phyloP scores from a whole-genome alignment of 2,113 vertebrate species.

The Ceyx margarethae region DNA sequence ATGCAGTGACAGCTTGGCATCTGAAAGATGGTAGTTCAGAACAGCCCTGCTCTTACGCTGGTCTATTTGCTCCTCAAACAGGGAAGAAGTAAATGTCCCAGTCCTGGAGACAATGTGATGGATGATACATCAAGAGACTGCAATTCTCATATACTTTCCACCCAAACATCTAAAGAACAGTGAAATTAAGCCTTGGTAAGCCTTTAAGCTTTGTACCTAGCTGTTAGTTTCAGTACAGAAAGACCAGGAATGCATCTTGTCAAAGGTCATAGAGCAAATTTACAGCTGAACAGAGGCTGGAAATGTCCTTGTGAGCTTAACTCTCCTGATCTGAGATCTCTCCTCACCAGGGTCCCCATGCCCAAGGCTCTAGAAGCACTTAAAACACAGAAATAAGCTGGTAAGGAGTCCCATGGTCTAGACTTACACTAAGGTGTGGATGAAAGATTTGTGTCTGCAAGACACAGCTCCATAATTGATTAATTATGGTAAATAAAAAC shows the following conservation, averaged over 20 bases:
- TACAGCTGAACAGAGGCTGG: background rate
- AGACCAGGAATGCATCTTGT: background rate
- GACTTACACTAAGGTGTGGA: background rate
- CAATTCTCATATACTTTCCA: background rate
- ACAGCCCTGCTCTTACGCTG: background rate
- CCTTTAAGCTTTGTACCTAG: background rate
- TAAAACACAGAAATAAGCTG: background rate
- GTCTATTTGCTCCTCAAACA: background rate
- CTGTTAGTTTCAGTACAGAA: background rate
- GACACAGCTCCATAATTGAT: background rate
- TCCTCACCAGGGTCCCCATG: background rate
- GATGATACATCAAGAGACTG: background rate
- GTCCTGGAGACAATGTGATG: background rate
- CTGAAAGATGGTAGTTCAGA: conserved; percentile 6
- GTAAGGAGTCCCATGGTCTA: background rate
- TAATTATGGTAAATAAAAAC: background rate
- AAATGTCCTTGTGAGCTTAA: background rate
- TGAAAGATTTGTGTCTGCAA: background rate
- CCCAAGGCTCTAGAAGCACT: background rate
- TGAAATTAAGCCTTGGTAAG: background rate
- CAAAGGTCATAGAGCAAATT: background rate
- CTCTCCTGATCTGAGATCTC: background rate
- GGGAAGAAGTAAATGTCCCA: background rate
- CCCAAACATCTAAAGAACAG: background rate
- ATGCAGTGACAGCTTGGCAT: background rate